These are phyloP conservation scores for Ormyrus pomaceus DNA, from an alignment of 2,888 invertebrate genomes.

Conservation along the genomic window DNA sequence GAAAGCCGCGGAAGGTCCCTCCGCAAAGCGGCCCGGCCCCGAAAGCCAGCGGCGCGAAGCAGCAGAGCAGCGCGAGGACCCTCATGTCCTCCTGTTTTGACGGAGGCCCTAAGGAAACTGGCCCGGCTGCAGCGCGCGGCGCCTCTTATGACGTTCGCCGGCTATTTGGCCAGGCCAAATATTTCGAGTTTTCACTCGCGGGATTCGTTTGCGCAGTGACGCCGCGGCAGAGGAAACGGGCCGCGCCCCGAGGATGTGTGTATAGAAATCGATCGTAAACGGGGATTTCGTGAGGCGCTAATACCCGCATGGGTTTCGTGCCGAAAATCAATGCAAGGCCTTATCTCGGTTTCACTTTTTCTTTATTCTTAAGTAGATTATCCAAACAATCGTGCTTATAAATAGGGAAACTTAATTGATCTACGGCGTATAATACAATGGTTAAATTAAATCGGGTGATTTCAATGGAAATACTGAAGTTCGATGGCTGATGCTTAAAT, in stretches of 20 bases:
- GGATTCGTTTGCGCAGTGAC: conserved; percentile 64
- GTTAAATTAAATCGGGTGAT: background rate
- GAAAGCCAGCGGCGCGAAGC: background rate
- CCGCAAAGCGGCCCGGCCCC: conserved; percentile 64
- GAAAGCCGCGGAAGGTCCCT: conserved; percentile 76
- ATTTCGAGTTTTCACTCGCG: conserved; percentile 66
- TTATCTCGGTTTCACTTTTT: conserved; percentile 50
- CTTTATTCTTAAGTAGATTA: conserved; percentile 17
- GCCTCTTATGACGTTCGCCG: conserved; percentile 64
- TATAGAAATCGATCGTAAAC: conserved; percentile 66
- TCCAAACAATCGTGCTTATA: conserved; percentile 4
- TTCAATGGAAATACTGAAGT: conserved; percentile 33
- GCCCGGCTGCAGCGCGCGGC: conserved; percentile 53
- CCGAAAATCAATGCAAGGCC: conserved; percentile 19
- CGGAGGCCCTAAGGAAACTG: conserved; percentile 59
- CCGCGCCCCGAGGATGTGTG: conserved; percentile 63
- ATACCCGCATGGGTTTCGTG: conserved; percentile 17
- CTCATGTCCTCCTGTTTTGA: conserved; percentile 8
- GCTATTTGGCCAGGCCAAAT: conserved; percentile 66
- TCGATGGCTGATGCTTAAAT: background rate
- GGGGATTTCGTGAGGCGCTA: conserved; percentile 33
- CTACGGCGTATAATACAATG: background rate
- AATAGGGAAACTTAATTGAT: conserved; percentile 3
- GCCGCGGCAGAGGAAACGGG: conserved; percentile 57
- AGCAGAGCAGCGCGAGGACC: background rate